Percentiles rank a stretch among this genome's conserved stretches.
phyloP scores from a whole-genome alignment of 2,797 vertebrate genomes.

The Melanotaenia parkinsoni region DNA sequence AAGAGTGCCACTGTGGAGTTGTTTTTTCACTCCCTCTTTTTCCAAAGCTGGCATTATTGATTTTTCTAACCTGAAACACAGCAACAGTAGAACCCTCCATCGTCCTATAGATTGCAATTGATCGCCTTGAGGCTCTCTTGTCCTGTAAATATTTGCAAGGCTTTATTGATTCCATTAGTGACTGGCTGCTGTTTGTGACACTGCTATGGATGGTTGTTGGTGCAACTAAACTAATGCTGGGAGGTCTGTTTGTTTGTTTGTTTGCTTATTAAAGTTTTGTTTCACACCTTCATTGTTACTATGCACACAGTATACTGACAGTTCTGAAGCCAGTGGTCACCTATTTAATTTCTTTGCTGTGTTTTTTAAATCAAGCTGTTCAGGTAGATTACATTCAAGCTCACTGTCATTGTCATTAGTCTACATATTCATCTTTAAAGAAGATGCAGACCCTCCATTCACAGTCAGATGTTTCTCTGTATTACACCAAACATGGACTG shows the following conservation, averaged over 20 bases:
- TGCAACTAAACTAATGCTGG: constrained; percentile 58
- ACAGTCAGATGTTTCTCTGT: constrained; percentile 30
- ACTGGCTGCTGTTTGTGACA: constrained; percentile 72
- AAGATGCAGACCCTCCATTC: constrained; percentile 13
- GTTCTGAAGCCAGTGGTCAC: constrained; percentile 40
- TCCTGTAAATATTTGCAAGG: constrained; percentile 83
- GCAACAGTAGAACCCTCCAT: constrained; percentile 72
- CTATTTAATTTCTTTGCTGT: constrained; percentile 34
- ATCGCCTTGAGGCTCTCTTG: constrained; percentile 73
- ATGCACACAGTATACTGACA: constrained; percentile 26
- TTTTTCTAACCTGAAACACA: constrained; percentile 76
- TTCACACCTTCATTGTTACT: constrained; percentile 29
- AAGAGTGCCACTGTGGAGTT: constrained; percentile 51
- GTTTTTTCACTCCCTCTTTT: constrained; percentile 50
- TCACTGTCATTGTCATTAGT: constrained; percentile 34
- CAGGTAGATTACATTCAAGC: constrained; percentile 30
- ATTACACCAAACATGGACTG: constrained; percentile 9
- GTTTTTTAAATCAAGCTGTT: constrained; percentile 30
- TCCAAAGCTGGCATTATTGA: constrained; percentile 71
- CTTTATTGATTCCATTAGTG: constrained; percentile 80
- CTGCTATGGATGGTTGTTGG: constrained; percentile 65
- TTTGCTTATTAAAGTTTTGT: constrained; percentile 55
- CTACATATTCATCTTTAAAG: constrained; percentile 39
- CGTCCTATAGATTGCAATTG: constrained; percentile 77
- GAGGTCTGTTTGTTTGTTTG: constrained; percentile 9